Percentiles rank a stretch among this genome's conserved stretches.
phyloP scores from a whole-genome alignment of 2,888 invertebrate species.

The Zygaena filipendulae region DNA sequence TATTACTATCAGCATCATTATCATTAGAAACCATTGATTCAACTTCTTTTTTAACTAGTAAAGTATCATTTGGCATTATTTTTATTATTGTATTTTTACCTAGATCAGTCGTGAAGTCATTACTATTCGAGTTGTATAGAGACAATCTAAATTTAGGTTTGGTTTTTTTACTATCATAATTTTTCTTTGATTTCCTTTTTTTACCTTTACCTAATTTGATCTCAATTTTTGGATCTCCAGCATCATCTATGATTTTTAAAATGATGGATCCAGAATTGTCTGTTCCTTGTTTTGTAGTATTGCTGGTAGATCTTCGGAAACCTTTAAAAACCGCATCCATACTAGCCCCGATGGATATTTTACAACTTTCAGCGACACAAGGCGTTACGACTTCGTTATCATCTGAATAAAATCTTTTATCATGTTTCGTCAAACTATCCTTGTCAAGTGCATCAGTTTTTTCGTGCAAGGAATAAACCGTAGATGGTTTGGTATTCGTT shows the following conservation, averaged over 20 bases:
- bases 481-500: too few relatives aligned
- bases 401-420: too few relatives aligned
- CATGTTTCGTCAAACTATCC: too few relatives aligned
- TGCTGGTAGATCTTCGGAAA: conserved; percentile 25
- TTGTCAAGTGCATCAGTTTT: too few relatives aligned
- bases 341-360: too few relatives aligned
- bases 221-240: conserved; percentile 26
- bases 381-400: too few relatives aligned
- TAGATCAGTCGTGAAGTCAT: conserved; percentile 5
- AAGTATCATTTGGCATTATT: conserved; percentile 23
- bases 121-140: conserved; percentile 4
- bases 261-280: conserved; percentile 19
- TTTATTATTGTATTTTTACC: conserved; percentile 20
- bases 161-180: conserved; percentile 5
- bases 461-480: too few relatives aligned
- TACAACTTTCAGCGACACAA: too few relatives aligned
- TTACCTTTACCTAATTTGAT: conserved; percentile 25
- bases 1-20: conserved; percentile 1
- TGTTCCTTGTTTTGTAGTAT: conserved; percentile 8
- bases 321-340: too few relatives aligned
- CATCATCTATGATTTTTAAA: conserved; percentile 28
- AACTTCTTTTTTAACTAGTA: conserved; percentile 17
- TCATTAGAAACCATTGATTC: conserved; percentile 1
- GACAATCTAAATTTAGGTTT: conserved; percentile 1
- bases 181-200: conserved; percentile 9